phyloP scores from a whole-genome alignment of 2,113 vertebrate species.

The Misgurnus anguillicaudatus region DNA sequence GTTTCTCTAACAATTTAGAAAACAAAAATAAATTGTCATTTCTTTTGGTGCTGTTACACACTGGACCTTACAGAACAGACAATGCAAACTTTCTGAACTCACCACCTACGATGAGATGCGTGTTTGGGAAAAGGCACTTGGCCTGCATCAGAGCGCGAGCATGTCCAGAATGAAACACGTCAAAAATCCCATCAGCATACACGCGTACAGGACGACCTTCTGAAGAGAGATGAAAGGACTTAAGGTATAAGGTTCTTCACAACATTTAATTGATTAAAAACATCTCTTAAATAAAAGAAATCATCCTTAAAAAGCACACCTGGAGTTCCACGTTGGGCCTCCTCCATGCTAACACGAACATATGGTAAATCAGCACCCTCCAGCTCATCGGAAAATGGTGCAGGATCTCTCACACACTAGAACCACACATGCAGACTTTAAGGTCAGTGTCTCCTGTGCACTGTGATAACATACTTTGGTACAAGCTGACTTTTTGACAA shows the following conservation, averaged over 20 bases:
- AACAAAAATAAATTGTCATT: no score
- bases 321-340: slow-evolving; percentile 86
- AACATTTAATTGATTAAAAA: background rate
- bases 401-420: slow-evolving; percentile 86
- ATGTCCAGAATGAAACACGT: slow-evolving; percentile 97
- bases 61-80: no score
- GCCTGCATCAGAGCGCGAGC: slow-evolving; percentile 98
- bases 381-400: slow-evolving; percentile 91
- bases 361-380: slow-evolving; percentile 76
- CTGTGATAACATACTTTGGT: background rate
- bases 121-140: slow-evolving; percentile 97
- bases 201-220: slow-evolving; percentile 91
- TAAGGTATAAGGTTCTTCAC: background rate
- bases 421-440: slow-evolving; percentile 31
- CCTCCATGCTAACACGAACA: slow-evolving; percentile 85
- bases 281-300: background rate
- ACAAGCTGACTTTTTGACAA: background rate
- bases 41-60: no score
- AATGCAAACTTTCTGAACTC: slow-evolving; percentile 57
- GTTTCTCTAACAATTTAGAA: no score
- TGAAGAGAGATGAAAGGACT: slow-evolving; percentile 58
- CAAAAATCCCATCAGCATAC: slow-evolving; percentile 98
- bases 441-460: background rate
- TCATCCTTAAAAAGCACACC: slow-evolving; percentile 68
- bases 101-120: slow-evolving; percentile 98